Evolutionary conservation across 2,888 invertebrate genomes (phyloP).

Genomic region (Latrodectus elegans): DNA sequence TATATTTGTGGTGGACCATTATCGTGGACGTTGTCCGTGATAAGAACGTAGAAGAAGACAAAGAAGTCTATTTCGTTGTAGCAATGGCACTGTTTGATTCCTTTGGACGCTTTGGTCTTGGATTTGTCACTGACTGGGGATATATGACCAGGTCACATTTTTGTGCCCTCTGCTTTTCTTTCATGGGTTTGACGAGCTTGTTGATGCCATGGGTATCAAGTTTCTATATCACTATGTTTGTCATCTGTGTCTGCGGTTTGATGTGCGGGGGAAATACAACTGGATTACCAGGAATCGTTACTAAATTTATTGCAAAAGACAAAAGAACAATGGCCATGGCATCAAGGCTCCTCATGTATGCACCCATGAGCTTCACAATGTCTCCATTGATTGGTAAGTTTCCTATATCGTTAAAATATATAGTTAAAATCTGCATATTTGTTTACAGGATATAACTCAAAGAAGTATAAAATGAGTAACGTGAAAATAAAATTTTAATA

Average conservation of each 20-base stretch:
- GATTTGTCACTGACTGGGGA: slow-evolving; percentile 12
- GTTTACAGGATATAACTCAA: too few species aligned
- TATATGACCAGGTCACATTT: slow-evolving; percentile 1
- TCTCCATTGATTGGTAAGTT: slow-evolving; percentile 24
- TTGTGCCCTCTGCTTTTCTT: slow-evolving; percentile 13
- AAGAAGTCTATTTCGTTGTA: slow-evolving; percentile 21
- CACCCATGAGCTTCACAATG: slow-evolving; percentile 19
- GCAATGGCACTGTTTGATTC: slow-evolving; percentile 11
- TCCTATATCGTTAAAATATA: too few species aligned
- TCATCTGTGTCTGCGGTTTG: neutral
- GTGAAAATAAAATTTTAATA: too few species aligned
- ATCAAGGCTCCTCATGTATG: slow-evolving; percentile 9
- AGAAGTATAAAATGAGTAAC: too few species aligned
- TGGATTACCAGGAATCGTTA: slow-evolving; percentile 17
- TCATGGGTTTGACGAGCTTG: slow-evolving; percentile 7
- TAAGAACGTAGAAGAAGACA: neutral
- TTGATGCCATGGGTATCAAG: neutral
- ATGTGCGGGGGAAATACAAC: slow-evolving; percentile 14
- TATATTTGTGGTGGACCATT: slow-evolving; percentile 20
- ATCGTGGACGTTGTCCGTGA: slow-evolving; percentile 25
- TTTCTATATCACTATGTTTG: neutral
- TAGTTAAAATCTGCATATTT: too few species aligned
- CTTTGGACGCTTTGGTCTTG: slow-evolving; percentile 2
- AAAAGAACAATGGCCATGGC: slow-evolving; percentile 33
- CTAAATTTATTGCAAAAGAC: slow-evolving; percentile 15